These are phyloP conservation scores for Cataglyphis cursor DNA, from an alignment of 2,888 invertebrate species.

Conservation along the genomic window DNA sequence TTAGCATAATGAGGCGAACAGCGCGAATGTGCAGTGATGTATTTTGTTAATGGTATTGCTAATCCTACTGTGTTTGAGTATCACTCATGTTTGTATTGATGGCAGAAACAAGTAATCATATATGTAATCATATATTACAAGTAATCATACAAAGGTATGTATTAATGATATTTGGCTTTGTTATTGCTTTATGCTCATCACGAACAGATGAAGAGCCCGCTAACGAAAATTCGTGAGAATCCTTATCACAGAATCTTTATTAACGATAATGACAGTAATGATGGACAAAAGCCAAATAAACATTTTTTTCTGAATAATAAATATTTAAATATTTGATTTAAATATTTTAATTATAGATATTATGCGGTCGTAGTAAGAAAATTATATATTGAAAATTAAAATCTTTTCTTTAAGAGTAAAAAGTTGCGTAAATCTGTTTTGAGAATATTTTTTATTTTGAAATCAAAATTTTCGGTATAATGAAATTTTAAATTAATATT, in stretches of 20 bases:
- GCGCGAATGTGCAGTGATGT: background rate
- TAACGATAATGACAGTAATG: background rate
- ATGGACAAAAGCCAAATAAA: background rate
- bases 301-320: background rate
- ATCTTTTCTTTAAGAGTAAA: background rate
- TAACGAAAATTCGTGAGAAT: background rate
- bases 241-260: background rate
- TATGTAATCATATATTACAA: too few relatives aligned
- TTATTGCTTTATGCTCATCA: background rate
- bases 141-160: background rate
- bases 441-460: background rate
- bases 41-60: slow-evolving; percentile 27
- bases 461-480: background rate
- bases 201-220: background rate
- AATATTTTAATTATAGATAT: background rate
- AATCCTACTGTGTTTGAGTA: background rate
- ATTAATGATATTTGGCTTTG: slow-evolving; percentile 33
- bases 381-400: slow-evolving; percentile 1
- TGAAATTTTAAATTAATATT: background rate
- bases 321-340: background rate
- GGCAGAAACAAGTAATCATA: background rate
- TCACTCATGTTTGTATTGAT: background rate
- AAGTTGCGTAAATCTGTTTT: background rate
- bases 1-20: slow-evolving; percentile 18
- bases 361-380: background rate